Conservation (phyloP, 1,140 invertebrate genomes). For the Colletes latitarsis region DNA sequence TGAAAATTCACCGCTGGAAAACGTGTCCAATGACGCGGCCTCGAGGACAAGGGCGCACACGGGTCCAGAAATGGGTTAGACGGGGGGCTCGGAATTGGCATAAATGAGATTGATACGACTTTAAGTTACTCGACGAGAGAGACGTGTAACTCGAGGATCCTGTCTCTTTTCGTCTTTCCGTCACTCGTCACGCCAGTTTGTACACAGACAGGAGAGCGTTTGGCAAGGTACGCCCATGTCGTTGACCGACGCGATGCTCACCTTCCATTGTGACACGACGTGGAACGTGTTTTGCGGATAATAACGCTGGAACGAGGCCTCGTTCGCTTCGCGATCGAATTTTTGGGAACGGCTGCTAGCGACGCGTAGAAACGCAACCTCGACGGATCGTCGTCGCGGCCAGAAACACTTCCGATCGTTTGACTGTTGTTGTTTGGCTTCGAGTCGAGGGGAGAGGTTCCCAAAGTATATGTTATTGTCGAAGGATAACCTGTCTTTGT, state of each 20-base stretch:
- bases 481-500: no score
- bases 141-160: background rate
- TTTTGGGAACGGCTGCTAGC: conserved; percentile 21
- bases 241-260: conserved; percentile 59
- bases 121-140: conserved; percentile 75
- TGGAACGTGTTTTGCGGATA: conserved; percentile 61
- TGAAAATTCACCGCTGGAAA: conserved; percentile 70
- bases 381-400: no score
- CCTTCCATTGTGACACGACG: conserved; percentile 53
- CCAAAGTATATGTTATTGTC: no score
- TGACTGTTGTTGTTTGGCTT: no score
- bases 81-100: conserved; percentile 75
- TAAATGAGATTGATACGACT: conserved; percentile 81
- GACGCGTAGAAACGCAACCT: background rate
- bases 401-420: no score
- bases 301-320: conserved; percentile 48
- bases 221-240: conserved; percentile 61
- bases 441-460: no score
- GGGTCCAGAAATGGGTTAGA: conserved; percentile 38
- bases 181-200: conserved; percentile 77
- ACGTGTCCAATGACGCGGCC: conserved; percentile 62
- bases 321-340: background rate
- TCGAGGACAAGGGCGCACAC: conserved; percentile 17
- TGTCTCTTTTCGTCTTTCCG: conserved; percentile 20
- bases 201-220: conserved; percentile 31